Percentiles rank a stretch among this genome's conserved stretches.
Evolutionary conservation across 1,140 invertebrate species (phyloP).

Genomic region (Chironomus tepperi): DNA sequence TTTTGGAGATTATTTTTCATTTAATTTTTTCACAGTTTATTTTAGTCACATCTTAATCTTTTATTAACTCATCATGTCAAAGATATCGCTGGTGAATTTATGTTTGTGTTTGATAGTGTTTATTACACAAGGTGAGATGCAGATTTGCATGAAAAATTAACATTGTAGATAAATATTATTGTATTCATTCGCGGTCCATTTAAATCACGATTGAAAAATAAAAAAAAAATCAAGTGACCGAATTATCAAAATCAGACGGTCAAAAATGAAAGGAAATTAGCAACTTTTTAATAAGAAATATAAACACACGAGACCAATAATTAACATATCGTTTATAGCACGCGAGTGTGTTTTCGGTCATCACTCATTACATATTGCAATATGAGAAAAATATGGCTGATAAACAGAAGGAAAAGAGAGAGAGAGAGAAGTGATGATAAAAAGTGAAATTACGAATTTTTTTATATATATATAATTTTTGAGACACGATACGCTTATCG

Average conservation of each 20-base stretch:
- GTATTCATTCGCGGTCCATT: neutral
- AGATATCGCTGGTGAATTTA: constrained; percentile 13
- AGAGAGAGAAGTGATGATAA: neutral
- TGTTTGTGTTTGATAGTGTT: neutral
- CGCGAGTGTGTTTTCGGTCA: neutral
- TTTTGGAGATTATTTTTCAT: neutral
- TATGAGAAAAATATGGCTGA: no score
- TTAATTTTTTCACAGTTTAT: neutral
- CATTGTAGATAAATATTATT: neutral
- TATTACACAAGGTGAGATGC: constrained; percentile 18
- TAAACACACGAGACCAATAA: neutral
- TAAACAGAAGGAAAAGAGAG: neutral
- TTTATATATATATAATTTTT: no score
- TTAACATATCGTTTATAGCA: constrained; percentile 4
- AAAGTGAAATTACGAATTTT: neutral
- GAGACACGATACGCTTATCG: neutral
- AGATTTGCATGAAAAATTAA: neutral
- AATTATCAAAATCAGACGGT: neutral
- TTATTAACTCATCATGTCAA: neutral
- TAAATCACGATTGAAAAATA: neutral
- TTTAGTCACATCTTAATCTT: neutral
- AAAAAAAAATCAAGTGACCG: neutral
- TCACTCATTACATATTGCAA: no score
- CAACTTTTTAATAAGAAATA: neutral
- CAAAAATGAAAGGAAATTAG: constrained; percentile 4